Evolutionary conservation across 2,113 vertebrate genomes (phyloP), one percentile per base, ranked within the genome.

Genomic region (Tiliqua scincoides): DNA sequence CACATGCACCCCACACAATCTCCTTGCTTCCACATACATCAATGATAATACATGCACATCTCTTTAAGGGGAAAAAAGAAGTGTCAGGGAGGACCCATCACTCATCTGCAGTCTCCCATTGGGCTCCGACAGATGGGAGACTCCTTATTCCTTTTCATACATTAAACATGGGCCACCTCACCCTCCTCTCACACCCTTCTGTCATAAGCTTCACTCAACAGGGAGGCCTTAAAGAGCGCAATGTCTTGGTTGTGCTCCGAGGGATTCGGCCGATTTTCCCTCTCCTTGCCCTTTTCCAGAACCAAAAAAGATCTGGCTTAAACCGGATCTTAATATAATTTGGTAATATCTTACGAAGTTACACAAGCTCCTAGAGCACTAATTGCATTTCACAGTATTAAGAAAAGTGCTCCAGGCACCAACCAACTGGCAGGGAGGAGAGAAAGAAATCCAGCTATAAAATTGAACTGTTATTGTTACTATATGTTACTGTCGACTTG

Each of bases 91-190:
- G 87, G 91, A 89, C 93, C 89, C 90, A 95, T 93, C 92, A 90
- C 37, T 93, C 93, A 90, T 90, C 94, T 91, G 87, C 92, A 82
- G 89, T 59, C 87, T 93, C 89, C 91, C 85, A 76, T 89, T 74
- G 88, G 93, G 91, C 89, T 61, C 59, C 4, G 88, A 91, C 94
- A 95, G 94, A 95, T 94, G 94, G 94, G 87, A 91, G 90, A 89
- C 68, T 90, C 90, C 95, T 89, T 30, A 89, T 94, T 91, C 92
- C 88, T 62, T 37, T 92, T 94, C 93, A 95, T 95, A 92, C 94
- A 95, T 95, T 95, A 95, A 95, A 95, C 87, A 95, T 95, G 90
- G 79, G 89, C 83, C 90, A 88, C 89, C 82, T 93, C 7, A 48
- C 54, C 52, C 32, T 30, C 90, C 30, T 7, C 17, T 0, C 87